These are phyloP conservation scores for Mustela nigripes DNA, from an alignment of 2,113 vertebrate genomes.

Conservation along the genomic window DNA sequence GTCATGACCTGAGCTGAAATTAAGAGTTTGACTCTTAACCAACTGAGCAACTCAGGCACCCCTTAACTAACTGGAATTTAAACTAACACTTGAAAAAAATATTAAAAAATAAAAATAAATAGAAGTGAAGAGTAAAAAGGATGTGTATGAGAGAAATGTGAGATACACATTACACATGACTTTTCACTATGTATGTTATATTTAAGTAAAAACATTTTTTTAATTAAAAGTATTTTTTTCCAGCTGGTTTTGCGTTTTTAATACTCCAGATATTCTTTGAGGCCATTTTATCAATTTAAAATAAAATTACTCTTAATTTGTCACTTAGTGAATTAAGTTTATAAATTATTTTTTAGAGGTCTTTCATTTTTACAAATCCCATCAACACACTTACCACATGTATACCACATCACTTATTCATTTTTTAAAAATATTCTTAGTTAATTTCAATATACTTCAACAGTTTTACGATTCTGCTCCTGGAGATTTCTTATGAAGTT, in stretches of 20 bases:
- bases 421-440: neutral
- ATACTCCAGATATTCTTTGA: neutral
- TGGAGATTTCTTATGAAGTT: neutral
- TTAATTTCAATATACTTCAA: neutral
- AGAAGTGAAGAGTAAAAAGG: neutral
- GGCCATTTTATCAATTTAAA: neutral
- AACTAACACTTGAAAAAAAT: neutral
- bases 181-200: neutral
- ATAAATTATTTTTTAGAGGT: slow-evolving; percentile 22
- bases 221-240: slow-evolving; percentile 21
- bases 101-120: neutral
- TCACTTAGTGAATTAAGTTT: slow-evolving; percentile 42
- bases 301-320: neutral
- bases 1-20: neutral
- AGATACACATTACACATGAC: neutral
- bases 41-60: neutral
- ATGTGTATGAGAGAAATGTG: neutral
- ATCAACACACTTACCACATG: neutral
- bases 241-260: neutral
- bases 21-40: neutral
- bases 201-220: neutral
- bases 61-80: neutral
- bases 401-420: neutral
- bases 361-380: neutral
- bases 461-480: neutral